Percentiles rank a stretch among this genome's conserved stretches.
phyloP scores from a whole-genome alignment of 2,113 vertebrate species.

The Lampris incognitus region DNA sequence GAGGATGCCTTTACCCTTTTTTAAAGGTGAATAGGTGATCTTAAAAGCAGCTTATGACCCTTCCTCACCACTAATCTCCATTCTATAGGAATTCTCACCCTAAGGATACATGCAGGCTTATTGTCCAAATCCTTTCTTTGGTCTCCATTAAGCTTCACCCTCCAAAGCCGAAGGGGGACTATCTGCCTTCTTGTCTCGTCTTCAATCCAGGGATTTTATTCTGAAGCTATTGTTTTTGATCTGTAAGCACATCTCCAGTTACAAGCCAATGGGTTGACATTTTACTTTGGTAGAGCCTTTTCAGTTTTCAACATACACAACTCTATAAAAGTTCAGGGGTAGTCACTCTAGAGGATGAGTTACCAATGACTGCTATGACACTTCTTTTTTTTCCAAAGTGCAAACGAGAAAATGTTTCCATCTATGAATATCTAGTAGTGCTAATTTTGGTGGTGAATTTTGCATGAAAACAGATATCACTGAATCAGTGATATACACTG shows the following conservation, averaged over 20 bases:
- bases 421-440: too few relatives aligned
- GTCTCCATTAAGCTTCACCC: constrained; percentile 68
- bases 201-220: constrained; percentile 49
- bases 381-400: constrained; percentile 25
- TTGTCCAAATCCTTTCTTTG: constrained; percentile 76
- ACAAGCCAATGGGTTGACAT: constrained; percentile 43
- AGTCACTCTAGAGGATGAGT: constrained; percentile 31
- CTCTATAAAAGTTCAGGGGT: constrained; percentile 3
- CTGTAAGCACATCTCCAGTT: constrained; percentile 29
- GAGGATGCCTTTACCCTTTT: constrained; percentile 26
- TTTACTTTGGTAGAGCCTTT: constrained; percentile 31
- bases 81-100: constrained; percentile 76
- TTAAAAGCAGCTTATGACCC: constrained; percentile 61
- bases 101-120: constrained; percentile 71
- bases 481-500: too few relatives aligned
- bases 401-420: neutral
- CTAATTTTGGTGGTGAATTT: too few relatives aligned
- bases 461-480: too few relatives aligned
- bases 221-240: constrained; percentile 29
- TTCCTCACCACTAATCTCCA: constrained; percentile 64
- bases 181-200: constrained; percentile 54
- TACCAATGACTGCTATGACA: constrained; percentile 7
- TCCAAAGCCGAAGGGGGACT: constrained; percentile 59
- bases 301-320: constrained; percentile 43
- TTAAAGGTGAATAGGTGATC: constrained; percentile 61